Base-by-base conservation (phyloP, 2,888 invertebrate genomes). In the Eucriotettix oculatus region DNA sequence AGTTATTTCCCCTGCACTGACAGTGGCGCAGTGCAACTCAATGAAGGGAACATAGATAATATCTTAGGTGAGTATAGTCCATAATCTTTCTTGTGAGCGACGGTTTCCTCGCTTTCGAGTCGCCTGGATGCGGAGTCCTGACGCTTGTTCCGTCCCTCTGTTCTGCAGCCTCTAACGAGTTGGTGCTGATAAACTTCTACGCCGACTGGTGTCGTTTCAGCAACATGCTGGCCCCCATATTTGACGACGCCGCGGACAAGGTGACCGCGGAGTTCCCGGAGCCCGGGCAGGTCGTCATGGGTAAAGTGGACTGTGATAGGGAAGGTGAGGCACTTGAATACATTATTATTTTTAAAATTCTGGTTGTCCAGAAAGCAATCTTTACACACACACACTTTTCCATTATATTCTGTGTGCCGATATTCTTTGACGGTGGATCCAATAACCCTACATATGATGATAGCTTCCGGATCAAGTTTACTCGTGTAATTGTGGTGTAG, bases 161-260 rank as follows among this genome's bases (percentile, higher is more conserved):
- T 54, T 85, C n/a, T 86, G 65, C 80, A 95, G 96, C 90, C 64
- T 86, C 88, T 63, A 92, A 95, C 81, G 97, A 99, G 79, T 78
- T 99, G 74, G 96, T 98, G 64, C 90, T 99, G 75, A 85, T 99
- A 64, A 99, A 99, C 78, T 99, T 99, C 76, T 99, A 98, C 77
- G 99, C 99, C 42, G 97, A 99, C 72, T 99, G 99, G 99, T 99
- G 99, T 77, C 86, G 92, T 70, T 99, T 98, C 78, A 98, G 98
- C 78, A 97, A 93, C 74, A 84, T 95, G 77, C 78, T 99, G 71
- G 89, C 90, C 74, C 99, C 99, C 12, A 87, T 97, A 69, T 99
- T 95, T 75, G 92, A 95, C 73, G 95, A 97, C 73, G 92, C 97
- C 52, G 89, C 96, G 11, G 89, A 89, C 67, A 90, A 88, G 76